Evolutionary conservation across 2,113 vertebrate species (phyloP).

Genomic region (Okapia johnstoni): DNA sequence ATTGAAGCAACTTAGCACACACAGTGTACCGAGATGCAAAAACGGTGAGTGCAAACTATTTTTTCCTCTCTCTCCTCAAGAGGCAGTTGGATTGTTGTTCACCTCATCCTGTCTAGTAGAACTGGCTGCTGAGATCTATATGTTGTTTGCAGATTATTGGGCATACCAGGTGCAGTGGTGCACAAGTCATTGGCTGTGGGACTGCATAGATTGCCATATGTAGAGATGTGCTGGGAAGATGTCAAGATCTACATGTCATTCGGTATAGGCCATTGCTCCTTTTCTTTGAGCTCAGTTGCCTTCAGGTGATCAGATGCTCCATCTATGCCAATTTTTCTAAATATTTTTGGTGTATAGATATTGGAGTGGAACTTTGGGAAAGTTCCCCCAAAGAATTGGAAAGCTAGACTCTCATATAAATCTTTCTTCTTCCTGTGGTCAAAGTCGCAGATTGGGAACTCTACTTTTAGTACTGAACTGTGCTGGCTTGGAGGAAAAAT

Average conservation of each 20-base stretch:
- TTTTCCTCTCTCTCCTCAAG: neutral
- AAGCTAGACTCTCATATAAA: neutral
- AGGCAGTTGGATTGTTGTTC: neutral
- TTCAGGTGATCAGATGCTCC: neutral
- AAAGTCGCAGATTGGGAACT: neutral
- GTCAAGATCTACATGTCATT: neutral
- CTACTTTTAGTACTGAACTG: neutral
- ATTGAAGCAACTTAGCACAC: neutral
- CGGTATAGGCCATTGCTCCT: neutral
- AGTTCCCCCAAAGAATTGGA: neutral
- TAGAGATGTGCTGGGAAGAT: neutral
- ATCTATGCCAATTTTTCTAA: neutral
- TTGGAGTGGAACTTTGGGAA: neutral
- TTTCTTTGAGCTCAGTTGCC: neutral
- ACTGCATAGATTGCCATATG: neutral
- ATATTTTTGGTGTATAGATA: neutral
- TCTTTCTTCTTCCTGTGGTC: neutral
- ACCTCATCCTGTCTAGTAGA: neutral
- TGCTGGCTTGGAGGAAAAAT: neutral
- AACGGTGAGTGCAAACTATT: neutral
- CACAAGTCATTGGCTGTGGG: neutral
- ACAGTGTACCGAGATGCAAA: neutral
- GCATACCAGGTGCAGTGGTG: neutral
- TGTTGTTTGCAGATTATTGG: neutral
- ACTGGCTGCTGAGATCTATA: neutral